Conservation (phyloP, 2,113 vertebrate genomes). For the Brachyhypopomus gauderio region DNA sequence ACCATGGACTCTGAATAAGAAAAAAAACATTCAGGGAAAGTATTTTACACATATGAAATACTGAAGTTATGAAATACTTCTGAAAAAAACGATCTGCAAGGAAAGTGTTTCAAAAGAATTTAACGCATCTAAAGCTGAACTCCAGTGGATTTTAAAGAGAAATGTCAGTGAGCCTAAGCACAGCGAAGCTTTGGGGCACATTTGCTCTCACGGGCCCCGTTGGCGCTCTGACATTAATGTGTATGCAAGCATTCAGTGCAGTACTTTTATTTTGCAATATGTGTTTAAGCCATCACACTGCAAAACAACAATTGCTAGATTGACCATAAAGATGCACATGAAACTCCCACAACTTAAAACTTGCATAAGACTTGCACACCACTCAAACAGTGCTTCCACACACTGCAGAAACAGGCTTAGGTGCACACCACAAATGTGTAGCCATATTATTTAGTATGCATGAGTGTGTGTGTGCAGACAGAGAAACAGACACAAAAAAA, state of each 20-base stretch:
- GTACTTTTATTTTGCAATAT: constrained; percentile 15
- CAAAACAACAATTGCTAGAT: neutral
- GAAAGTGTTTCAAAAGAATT: no score
- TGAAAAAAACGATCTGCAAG: no score
- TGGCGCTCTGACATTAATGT: neutral
- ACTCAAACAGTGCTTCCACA: neutral
- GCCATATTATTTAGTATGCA: neutral
- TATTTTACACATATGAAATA: no score
- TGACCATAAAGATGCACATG: neutral
- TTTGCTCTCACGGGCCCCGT: neutral
- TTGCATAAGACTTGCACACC: constrained; percentile 3
- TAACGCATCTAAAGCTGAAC: no score
- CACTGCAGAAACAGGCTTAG: neutral
- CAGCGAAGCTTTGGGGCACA: neutral
- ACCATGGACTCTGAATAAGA: no score
- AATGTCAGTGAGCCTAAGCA: neutral
- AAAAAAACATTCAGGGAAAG: no score
- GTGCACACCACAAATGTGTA: neutral
- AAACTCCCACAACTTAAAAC: neutral
- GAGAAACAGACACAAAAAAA: constrained; percentile 10
- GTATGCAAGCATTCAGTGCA: neutral
- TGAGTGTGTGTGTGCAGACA: neutral
- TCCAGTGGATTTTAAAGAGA: no score
- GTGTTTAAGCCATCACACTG: constrained; percentile 1
- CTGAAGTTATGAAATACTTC: no score